Conservation (phyloP, 1,140 invertebrate species). For the Papilio dardanus region DNA sequence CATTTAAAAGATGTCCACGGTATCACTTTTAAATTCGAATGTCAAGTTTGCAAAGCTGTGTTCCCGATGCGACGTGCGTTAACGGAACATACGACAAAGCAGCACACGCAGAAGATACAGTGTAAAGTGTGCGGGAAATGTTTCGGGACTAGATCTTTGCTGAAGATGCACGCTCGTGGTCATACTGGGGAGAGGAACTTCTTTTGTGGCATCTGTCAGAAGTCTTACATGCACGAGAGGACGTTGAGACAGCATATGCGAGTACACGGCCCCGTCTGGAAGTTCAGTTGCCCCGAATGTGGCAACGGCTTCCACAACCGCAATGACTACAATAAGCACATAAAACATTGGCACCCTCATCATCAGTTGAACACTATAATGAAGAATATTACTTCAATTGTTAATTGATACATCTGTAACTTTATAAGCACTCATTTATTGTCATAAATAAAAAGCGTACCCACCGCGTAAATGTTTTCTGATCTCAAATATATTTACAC, state of each 20-base stretch:
- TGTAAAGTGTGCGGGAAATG: conserved; percentile 83
- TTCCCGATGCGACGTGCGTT: conserved; percentile 65
- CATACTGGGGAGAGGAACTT: conserved; percentile 87
- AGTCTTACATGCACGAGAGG: conserved; percentile 86
- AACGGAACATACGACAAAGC: conserved; percentile 79
- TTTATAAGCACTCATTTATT: neutral
- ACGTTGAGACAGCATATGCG: conserved; percentile 88
- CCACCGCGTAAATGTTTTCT: neutral
- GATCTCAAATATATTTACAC: too few species aligned
- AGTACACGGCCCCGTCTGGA: conserved; percentile 84
- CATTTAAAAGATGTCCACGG: conserved; percentile 72
- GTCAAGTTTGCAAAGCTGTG: conserved; percentile 61
- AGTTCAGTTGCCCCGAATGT: conserved; percentile 81
- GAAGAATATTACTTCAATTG: conserved; percentile 52
- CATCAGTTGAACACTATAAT: conserved; percentile 69
- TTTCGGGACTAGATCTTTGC: conserved; percentile 83
- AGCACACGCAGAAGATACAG: conserved; percentile 82
- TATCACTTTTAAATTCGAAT: conserved; percentile 72
- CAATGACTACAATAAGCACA: conserved; percentile 72
- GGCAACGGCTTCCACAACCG: conserved; percentile 79
- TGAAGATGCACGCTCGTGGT: conserved; percentile 88
- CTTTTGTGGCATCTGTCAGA: conserved; percentile 83
- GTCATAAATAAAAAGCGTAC: neutral
- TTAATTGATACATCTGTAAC: neutral
- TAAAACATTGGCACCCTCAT: conserved; percentile 76